Evolutionary conservation across 2,888 invertebrate species (phyloP), one percentile per base, ranked within the genome.

Genomic region (Hipparchia sbordonii): DNA sequence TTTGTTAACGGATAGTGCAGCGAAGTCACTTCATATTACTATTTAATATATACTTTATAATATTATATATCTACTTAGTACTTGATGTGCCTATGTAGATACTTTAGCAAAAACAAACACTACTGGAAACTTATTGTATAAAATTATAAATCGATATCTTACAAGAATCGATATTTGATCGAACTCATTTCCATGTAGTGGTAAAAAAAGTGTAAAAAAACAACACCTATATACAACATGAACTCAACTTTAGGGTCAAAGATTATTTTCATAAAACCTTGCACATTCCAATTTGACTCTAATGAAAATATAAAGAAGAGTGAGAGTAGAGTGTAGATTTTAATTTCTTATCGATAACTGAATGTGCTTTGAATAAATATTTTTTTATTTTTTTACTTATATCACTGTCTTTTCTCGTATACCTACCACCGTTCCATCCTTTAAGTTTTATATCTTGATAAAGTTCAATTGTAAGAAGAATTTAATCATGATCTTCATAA

Each of bases 401-500:
- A 23, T 23, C 23, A 23, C 23, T 23, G 23, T 23, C 23, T 23
- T 23, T 23, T 23, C 23, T 23, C 23, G 23, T 23, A 48, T 48
- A 48, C 48, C 6, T 74, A 54, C 59, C 67, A 45, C 39, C 65
- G 66, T 70, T 70, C 72, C 23, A 23, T 23, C 23, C 23, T 23
- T 23, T 23, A 23, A 23, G 23, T 23, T 23, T 23, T 23, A 23
- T 23, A 73, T 76, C 72, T 67, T 56, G 67, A 57, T 75, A 45
- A n/a, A 73, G 67, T 71, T 51, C 63, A 63, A 23, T 70, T 65
- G 71, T 72, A 67, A 70, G 77, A 72, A 71, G 72, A 72, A 74
- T 74, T 71, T 4, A 76, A 75, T 68, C 51, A 93, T 92, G 92
- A 82, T 89, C 80, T 84, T 89, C 77, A 73, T 90, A 69, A 89